Percentiles rank a stretch among this genome's conserved stretches.
Evolutionary conservation across 2,888 invertebrate genomes (phyloP).

Genomic region (Orchestes rusci): DNA sequence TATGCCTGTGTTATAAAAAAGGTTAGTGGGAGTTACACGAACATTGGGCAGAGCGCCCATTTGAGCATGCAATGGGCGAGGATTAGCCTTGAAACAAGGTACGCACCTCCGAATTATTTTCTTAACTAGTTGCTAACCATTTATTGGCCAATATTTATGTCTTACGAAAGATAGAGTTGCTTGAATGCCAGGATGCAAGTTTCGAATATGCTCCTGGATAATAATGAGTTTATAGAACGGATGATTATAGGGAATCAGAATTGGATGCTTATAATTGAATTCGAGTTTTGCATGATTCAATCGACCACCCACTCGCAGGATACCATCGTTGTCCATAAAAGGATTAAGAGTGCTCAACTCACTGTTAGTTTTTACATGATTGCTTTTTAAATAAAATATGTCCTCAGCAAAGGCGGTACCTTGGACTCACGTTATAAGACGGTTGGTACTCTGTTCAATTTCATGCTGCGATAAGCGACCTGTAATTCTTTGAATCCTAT

Average conservation of each 20-base stretch:
- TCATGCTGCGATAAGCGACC: not conserved
- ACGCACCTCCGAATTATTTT: too few relatives aligned
- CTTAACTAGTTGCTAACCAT: too few relatives aligned
- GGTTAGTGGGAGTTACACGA: too few relatives aligned
- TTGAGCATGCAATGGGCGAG: too few relatives aligned
- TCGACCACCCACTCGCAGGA: not conserved
- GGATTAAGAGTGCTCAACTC: not conserved
- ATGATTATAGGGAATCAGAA: not conserved
- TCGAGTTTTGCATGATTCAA: not conserved
- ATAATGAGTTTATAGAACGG: not conserved
- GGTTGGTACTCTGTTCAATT: not conserved
- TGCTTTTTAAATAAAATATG: not conserved
- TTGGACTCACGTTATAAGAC: not conserved
- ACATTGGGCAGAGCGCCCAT: too few relatives aligned
- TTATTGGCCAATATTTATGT: too few relatives aligned
- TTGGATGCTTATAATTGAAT: not conserved
- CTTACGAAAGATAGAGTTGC: not conserved
- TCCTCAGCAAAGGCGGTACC: not conserved
- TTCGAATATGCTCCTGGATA: not conserved
- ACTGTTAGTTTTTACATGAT: not conserved
- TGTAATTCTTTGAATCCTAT: not conserved
- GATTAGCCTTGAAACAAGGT: too few relatives aligned
- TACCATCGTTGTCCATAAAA: slow-evolving; percentile 2
- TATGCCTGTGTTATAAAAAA: too few relatives aligned
- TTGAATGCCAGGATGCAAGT: not conserved